Conservation (phyloP, 2,113 vertebrate genomes). For the Epinephelus moara region DNA sequence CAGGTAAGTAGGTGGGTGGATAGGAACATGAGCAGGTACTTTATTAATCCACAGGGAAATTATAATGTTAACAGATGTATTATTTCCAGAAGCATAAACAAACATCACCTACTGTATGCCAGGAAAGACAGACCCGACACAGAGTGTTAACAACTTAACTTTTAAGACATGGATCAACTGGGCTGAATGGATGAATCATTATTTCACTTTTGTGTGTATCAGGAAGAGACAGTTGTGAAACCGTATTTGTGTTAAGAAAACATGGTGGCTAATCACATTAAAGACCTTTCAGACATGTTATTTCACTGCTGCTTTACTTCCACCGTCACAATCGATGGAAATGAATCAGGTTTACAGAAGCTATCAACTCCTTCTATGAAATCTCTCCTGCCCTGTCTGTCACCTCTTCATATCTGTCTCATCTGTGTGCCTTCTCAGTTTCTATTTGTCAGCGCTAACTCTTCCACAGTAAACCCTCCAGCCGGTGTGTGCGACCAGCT, state of each 20-base stretch:
- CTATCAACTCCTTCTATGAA: neutral
- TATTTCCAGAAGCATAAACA: neutral
- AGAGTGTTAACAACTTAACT: neutral
- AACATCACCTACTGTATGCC: too few relatives aligned
- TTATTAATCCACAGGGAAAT: neutral
- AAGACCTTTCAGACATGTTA: neutral
- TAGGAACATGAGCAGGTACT: neutral
- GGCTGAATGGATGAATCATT: neutral
- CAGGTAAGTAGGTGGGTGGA: too few relatives aligned
- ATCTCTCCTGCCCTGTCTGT: conserved; percentile 45
- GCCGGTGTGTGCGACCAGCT: conserved; percentile 60
- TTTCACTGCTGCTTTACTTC: neutral
- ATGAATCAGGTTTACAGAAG: neutral
- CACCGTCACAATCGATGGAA: neutral
- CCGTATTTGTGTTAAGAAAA: neutral
- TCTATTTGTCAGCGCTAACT: conserved; percentile 53
- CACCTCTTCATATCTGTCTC: conserved; percentile 46
- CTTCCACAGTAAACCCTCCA: conserved; percentile 32
- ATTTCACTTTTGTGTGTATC: neutral
- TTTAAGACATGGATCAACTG: neutral
- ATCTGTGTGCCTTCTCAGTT: conserved; percentile 33
- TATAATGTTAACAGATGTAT: neutral
- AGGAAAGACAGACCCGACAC: neutral
- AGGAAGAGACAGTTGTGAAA: neutral
- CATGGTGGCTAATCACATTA: neutral